Percentiles rank a stretch among this genome's conserved stretches.
Conservation (phyloP, 2,888 invertebrate species). For the Dichetophora obliterata region DNA sequence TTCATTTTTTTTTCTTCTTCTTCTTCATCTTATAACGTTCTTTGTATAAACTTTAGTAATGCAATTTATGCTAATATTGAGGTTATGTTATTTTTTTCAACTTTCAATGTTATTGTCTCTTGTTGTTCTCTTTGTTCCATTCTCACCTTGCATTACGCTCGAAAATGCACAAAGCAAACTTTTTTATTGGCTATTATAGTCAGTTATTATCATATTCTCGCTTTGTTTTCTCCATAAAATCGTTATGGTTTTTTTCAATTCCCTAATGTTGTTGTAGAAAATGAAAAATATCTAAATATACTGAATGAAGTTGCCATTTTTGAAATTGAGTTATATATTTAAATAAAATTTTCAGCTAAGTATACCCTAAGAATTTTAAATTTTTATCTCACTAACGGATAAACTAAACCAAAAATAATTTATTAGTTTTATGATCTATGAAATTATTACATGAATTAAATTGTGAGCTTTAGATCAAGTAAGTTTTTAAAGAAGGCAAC, state of each 20-base stretch:
- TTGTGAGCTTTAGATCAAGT: too few species aligned
- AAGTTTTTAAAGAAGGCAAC: too few species aligned
- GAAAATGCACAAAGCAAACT: not conserved
- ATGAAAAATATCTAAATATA: not conserved
- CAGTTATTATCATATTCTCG: not conserved
- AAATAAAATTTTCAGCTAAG: too few species aligned
- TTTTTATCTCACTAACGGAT: too few species aligned
- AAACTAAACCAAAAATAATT: too few species aligned
- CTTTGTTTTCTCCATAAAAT: not conserved
- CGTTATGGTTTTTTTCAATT: slow-evolving; percentile 8
- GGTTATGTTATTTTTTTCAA: slow-evolving; percentile 17
- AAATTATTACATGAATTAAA: too few species aligned
- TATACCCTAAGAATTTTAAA: too few species aligned
- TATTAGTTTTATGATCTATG: too few species aligned
- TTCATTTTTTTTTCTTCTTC: slow-evolving; percentile 23
- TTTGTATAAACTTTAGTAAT: slow-evolving; percentile 34
- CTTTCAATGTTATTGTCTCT: not conserved
- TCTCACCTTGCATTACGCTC: not conserved
- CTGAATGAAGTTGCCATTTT: too few species aligned
- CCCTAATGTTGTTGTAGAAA: not conserved
- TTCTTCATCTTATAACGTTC: slow-evolving; percentile 17
- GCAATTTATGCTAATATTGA: slow-evolving; percentile 29
- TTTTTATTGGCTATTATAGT: slow-evolving; percentile 7
- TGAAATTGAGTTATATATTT: too few species aligned
- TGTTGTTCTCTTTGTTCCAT: not conserved